Percentiles rank a stretch among this genome's conserved stretches.
Conservation (phyloP, 2,113 vertebrate genomes). For the Cepphus grylle region DNA sequence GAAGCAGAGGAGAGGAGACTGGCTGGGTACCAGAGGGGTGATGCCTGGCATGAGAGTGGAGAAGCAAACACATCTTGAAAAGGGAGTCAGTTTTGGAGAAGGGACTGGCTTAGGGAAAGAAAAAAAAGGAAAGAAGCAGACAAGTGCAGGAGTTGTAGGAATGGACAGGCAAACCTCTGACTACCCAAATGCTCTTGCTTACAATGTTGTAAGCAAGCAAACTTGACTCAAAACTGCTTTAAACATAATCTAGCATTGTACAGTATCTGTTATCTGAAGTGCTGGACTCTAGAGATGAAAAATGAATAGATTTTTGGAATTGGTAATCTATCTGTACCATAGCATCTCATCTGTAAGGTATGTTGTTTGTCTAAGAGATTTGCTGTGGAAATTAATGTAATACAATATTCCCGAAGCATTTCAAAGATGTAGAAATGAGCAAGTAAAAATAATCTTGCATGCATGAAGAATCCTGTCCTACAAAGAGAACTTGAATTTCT, state of each 20-base stretch:
- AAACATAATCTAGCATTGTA: fast-evolving
- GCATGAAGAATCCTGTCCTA: neutral
- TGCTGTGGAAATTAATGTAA: neutral
- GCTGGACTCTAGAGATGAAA: fast-evolving
- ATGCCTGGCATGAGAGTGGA: too few relatives aligned
- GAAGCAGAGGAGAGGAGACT: too few relatives aligned
- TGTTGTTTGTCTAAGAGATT: neutral
- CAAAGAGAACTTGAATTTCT: neutral
- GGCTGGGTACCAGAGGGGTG: too few relatives aligned
- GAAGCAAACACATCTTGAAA: too few relatives aligned
- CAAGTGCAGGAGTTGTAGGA: too few relatives aligned
- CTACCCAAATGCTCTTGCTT: too few relatives aligned
- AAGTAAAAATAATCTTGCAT: neutral
- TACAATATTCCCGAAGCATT: neutral
- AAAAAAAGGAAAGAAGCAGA: too few relatives aligned
- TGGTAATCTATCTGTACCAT: neutral
- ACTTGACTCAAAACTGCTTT: neutral
- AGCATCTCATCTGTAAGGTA: neutral
- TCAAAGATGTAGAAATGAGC: neutral
- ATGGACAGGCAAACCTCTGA: too few relatives aligned
- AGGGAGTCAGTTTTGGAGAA: too few relatives aligned
- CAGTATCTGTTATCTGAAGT: neutral
- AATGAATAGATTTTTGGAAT: neutral
- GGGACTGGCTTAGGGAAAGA: too few relatives aligned
- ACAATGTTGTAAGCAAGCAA: too few relatives aligned